phyloP scores from a whole-genome alignment of 2,888 invertebrate genomes.

The Nebria brevicollis region DNA sequence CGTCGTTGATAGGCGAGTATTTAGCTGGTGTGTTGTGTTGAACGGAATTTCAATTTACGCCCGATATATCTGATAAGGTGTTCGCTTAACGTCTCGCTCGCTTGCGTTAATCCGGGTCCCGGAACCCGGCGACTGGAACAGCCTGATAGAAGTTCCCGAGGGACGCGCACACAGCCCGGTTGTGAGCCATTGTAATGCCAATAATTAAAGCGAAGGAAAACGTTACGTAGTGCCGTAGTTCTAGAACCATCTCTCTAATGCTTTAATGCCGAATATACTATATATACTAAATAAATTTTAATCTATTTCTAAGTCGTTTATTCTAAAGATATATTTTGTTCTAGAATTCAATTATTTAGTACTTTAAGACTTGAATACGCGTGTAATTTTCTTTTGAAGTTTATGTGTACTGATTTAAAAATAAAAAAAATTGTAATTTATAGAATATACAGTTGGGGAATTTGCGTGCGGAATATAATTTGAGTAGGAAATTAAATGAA shows the following conservation, averaged over 20 bases:
- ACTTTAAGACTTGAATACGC: too few relatives aligned
- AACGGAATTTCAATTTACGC: constrained; percentile 45
- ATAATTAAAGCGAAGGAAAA: constrained; percentile 39
- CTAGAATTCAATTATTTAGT: too few relatives aligned
- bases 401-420: too few relatives aligned
- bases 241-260: background rate
- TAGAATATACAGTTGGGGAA: too few relatives aligned
- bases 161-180: constrained; percentile 49
- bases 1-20: background rate
- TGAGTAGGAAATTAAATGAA: too few relatives aligned
- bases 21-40: background rate
- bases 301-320: too few relatives aligned
- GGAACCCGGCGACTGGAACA: constrained; percentile 58
- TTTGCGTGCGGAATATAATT: too few relatives aligned
- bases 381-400: too few relatives aligned
- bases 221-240: background rate
- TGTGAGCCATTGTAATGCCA: constrained; percentile 35
- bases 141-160: constrained; percentile 61
- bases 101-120: constrained; percentile 49
- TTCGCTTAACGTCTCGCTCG: constrained; percentile 22
- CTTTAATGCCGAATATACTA: too few relatives aligned
- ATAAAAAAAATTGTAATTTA: too few relatives aligned
- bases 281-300: too few relatives aligned
- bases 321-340: background rate
- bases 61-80: constrained; percentile 46